Base-by-base conservation (phyloP, 2,888 invertebrate genomes). In the Andrena hattorfiana region DNA sequence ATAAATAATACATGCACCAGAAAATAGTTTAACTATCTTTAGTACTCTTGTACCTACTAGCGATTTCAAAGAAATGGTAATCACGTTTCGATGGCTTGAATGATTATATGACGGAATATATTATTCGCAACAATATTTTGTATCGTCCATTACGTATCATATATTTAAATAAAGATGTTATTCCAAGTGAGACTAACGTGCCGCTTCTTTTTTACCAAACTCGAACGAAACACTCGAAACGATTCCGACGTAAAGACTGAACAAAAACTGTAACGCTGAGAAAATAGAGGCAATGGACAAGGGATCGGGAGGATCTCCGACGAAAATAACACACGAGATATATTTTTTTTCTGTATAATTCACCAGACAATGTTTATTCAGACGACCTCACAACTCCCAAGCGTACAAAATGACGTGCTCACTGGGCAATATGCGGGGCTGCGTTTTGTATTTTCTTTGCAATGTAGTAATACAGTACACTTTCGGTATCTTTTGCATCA, bases 331-430 rank as follows among this genome's bases (percentile, higher is more conserved):
- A 89, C 94, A 94, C 82, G 16, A 75, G 93, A 94, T 23, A 56
- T 48, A 8, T 71, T 94, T 95, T 94, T 94, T 95, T 95, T 95
- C 90, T 93, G 91, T 94, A 94, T 94, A 94, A 94, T 95, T 95
- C 94, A 95, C 95, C 95, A 95, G 95, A 95, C 95, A 95, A 94
- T 94, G 94, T 95, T 96, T 96, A 96, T 96, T 96, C 96, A 95
- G 96, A 96, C 96, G 96, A 96, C 96, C 96, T 96, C 96, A 96
- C 96, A 96, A 96, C 95, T 95, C 95, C 96, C 96, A 96, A 96
- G 96, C 96, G 95, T 95, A 95, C 96, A 96, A 96, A 96, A 95
- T 94, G 95, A 95, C 95, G 95, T 95, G 95, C 95, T 95, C 95
- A 95, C 95, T 93, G 94, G 93, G 93, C 93, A 93, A 93, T 93